phyloP scores from a whole-genome alignment of 1,140 invertebrate species.

The Bilobella aurantiaca region DNA sequence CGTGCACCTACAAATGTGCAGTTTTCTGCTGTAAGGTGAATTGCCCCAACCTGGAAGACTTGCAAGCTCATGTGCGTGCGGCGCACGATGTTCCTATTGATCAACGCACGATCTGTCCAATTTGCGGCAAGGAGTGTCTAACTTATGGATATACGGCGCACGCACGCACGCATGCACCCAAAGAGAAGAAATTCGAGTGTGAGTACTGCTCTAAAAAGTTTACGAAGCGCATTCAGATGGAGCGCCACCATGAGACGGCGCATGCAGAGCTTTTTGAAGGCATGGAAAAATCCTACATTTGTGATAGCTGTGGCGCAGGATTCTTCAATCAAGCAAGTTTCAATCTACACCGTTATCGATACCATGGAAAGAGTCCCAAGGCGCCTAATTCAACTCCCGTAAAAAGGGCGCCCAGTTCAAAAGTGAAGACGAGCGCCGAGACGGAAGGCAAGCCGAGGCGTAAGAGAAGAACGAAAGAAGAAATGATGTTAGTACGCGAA shows the following conservation, averaged over 20 bases:
- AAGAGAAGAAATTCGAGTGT: neutral
- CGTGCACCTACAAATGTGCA: no score
- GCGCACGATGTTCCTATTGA: neutral
- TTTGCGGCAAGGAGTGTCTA: neutral
- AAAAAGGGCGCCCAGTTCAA: no score
- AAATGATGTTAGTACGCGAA: no score
- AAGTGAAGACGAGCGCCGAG: no score
- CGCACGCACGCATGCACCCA: neutral
- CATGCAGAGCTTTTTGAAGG: neutral
- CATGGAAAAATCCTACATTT: neutral
- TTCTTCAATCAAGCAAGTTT: neutral
- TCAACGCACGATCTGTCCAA: neutral
- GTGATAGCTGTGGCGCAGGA: neutral
- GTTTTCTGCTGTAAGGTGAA: no score
- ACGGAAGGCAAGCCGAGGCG: no score
- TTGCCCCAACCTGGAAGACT: neutral
- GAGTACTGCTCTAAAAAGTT: neutral
- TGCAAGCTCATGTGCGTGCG: neutral
- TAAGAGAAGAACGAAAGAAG: no score
- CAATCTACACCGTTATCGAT: neutral
- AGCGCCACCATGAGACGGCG: neutral
- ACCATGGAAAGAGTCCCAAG: no score
- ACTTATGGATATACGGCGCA: neutral
- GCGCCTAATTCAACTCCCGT: no score
- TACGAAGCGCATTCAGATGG: neutral